Conservation (phyloP, 2,888 invertebrate species). For the Helobdella robusta region DNA sequence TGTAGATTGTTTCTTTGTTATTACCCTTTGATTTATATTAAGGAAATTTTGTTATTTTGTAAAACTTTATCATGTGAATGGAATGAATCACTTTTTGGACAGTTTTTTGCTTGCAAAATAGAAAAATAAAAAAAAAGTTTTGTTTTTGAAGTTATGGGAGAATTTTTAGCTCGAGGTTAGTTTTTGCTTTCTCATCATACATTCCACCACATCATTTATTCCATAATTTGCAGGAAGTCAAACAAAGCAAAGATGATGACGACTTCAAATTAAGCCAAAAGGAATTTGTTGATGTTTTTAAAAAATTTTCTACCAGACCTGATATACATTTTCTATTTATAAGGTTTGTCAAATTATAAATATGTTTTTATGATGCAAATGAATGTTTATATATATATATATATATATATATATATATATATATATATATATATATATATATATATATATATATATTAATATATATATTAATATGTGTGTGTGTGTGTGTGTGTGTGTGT, state of each 20-base stretch:
- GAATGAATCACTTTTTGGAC: no score
- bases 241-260: not conserved
- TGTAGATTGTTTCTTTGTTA: no score
- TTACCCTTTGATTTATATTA: not conserved
- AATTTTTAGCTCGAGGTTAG: no score
- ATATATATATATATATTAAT: not conserved
- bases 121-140: no score
- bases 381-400: not conserved
- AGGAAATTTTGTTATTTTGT: no score
- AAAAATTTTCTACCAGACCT: constrained; percentile 57
- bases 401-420: constrained; percentile 3
- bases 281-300: constrained; percentile 56
- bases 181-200: no score
- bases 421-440: constrained; percentile 12
- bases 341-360: constrained; percentile 46
- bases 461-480: not conserved
- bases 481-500: no score
- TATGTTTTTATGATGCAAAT: constrained; percentile 5
- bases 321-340: constrained; percentile 57
- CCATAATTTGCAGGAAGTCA: no score
- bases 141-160: no score
- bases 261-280: constrained; percentile 32
- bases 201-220: no score
- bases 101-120: no score
- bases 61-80: no score